Conservation (phyloP, 2,797 vertebrate genomes). For the Benthosema pterotum region DNA sequence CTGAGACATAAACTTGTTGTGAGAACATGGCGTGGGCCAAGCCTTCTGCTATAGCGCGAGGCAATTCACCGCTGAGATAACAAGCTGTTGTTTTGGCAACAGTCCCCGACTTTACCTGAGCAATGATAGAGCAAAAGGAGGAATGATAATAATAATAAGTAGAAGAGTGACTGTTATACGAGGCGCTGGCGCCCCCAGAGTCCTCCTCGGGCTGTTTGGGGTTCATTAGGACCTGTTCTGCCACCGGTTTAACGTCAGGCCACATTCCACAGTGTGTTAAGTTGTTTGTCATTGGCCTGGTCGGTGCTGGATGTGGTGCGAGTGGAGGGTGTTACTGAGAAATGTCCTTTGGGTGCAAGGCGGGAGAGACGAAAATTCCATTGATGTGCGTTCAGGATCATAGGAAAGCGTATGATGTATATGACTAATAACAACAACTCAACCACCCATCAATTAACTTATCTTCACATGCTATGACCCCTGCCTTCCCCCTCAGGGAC, state of each 20-base stretch:
- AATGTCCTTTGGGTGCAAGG: slow-evolving; percentile 29
- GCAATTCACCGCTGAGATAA: slow-evolving; percentile 69
- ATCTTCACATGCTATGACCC: slow-evolving; percentile 30
- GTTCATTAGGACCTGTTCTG: slow-evolving; percentile 63
- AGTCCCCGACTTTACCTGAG: slow-evolving; percentile 52
- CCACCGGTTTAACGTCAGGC: slow-evolving; percentile 30
- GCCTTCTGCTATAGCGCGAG: slow-evolving; percentile 49
- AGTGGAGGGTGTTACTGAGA: slow-evolving; percentile 34
- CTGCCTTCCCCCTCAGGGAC: slow-evolving; percentile 47
- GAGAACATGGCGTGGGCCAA: slow-evolving; percentile 41
- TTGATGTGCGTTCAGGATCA: slow-evolving; percentile 34
- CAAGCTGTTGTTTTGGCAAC: slow-evolving; percentile 75
- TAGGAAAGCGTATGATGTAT: slow-evolving; percentile 37
- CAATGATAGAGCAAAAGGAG: slow-evolving; percentile 64
- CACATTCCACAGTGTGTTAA: slow-evolving; percentile 59
- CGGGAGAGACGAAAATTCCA: slow-evolving; percentile 47
- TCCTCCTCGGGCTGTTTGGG: slow-evolving; percentile 62
- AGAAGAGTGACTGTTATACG: slow-evolving; percentile 58
- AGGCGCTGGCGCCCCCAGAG: slow-evolving; percentile 66
- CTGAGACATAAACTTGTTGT: slow-evolving; percentile 46
- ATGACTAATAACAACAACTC: slow-evolving; percentile 31
- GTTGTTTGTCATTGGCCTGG: slow-evolving; percentile 53
- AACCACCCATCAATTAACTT: slow-evolving; percentile 49
- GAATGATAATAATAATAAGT: slow-evolving; percentile 64
- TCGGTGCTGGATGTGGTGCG: slow-evolving; percentile 15